These are phyloP conservation scores for Drosophila diplacantha DNA, from an alignment of 2,888 invertebrate genomes.

Conservation along the genomic window DNA sequence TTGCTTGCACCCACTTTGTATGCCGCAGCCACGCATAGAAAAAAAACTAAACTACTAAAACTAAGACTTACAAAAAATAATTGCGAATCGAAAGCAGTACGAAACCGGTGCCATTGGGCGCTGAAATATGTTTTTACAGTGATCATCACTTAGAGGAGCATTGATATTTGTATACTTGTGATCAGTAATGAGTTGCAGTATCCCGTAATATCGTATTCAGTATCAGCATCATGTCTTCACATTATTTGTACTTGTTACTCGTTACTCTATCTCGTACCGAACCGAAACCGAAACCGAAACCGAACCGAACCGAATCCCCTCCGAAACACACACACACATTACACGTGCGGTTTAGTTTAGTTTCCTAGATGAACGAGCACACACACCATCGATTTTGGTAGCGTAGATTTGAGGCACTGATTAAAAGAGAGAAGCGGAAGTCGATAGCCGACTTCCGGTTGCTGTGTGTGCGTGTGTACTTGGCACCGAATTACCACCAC, in stretches of 20 bases:
- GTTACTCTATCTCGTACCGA: conserved; percentile 43
- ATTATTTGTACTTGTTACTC: conserved; percentile 31
- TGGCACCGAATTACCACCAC: conserved; percentile 36
- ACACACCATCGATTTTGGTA: conserved; percentile 29
- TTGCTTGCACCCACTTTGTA: conserved; percentile 79
- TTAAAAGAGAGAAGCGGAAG: conserved; percentile 18
- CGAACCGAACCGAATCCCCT: conserved; percentile 17
- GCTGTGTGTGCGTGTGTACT: conserved; percentile 50
- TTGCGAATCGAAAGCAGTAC: conserved; percentile 34
- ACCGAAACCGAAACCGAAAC: conserved; percentile 3
- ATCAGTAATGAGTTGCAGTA: conserved; percentile 39
- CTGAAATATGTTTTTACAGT: conserved; percentile 28
- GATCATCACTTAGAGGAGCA: conserved; percentile 28
- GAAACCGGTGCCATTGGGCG: conserved; percentile 36
- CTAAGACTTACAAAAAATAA: conserved; percentile 19
- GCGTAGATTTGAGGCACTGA: conserved; percentile 29
- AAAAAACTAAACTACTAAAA: conserved; percentile 28
- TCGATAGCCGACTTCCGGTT: conserved; percentile 22
- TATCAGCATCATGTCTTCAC: conserved; percentile 45
- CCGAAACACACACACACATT: conserved; percentile 35
- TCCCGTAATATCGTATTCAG: conserved; percentile 47
- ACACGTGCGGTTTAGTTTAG: conserved; percentile 32
- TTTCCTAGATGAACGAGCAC: conserved; percentile 8
- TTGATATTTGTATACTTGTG: conserved; percentile 33
- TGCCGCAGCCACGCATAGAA: conserved; percentile 79